These are phyloP conservation scores for Danaus melanippus DNA, from an alignment of 1,140 invertebrate genomes.

Conservation along the genomic window DNA sequence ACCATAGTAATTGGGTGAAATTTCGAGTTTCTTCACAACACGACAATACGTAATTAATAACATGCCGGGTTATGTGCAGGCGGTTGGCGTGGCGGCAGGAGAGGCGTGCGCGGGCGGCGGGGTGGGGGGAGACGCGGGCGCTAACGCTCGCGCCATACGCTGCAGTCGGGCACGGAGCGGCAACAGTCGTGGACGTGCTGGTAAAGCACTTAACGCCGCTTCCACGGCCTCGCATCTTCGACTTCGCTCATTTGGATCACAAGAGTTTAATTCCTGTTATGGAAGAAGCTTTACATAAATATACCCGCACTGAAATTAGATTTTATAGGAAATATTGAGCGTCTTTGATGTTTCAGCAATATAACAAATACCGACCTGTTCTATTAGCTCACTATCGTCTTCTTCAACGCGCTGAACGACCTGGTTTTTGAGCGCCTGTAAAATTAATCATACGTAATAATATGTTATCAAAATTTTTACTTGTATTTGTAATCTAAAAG, in stretches of 20 bases:
- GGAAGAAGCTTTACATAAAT: background rate
- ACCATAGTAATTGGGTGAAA: too few species aligned
- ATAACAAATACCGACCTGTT: constrained; percentile 34
- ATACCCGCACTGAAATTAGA: constrained; percentile 7
- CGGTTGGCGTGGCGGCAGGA: constrained; percentile 7
- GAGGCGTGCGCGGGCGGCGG: constrained; percentile 2
- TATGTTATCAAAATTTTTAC: background rate
- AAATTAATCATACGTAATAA: constrained; percentile 12
- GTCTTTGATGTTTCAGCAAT: too few species aligned
- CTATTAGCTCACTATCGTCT: constrained; percentile 46
- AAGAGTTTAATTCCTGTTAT: constrained; percentile 39
- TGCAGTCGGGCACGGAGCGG: constrained; percentile 29
- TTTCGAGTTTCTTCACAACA: too few species aligned
- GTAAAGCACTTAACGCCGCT: constrained; percentile 27
- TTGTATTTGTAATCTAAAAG: background rate
- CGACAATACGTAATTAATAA: too few species aligned
- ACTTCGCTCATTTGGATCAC: constrained; percentile 39
- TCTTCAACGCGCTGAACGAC: constrained; percentile 50
- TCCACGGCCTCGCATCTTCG: constrained; percentile 41
- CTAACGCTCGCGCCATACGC: constrained; percentile 38
- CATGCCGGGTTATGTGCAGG: constrained; percentile 14
- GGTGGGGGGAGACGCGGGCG: constrained; percentile 20
- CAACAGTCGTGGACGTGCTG: constrained; percentile 28
- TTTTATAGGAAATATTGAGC: background rate
- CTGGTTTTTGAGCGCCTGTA: constrained; percentile 58